Evolutionary conservation across 2,888 invertebrate genomes (phyloP).

Genomic region (Apamea monoglypha): DNA sequence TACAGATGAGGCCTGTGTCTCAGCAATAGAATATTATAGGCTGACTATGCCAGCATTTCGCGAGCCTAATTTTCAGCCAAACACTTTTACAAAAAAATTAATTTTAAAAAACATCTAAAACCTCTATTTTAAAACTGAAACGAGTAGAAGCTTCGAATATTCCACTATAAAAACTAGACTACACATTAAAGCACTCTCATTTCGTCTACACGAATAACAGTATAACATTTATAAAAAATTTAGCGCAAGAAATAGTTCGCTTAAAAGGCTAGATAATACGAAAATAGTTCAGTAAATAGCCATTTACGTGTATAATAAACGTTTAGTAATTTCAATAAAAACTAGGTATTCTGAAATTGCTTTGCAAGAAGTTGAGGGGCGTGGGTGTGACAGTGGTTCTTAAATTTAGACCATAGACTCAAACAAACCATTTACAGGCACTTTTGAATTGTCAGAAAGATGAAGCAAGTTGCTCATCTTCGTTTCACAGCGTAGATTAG

Average conservation of each 20-base stretch:
- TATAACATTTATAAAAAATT: constrained; percentile 6
- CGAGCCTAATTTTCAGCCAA: too few relatives aligned
- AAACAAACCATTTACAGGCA: neutral
- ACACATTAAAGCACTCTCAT: neutral
- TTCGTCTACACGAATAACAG: neutral
- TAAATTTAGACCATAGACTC: neutral
- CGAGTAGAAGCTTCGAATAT: neutral
- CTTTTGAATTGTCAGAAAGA: neutral
- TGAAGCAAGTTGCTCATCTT: neutral
- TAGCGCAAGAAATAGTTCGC: constrained; percentile 12
- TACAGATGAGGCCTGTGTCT: too few relatives aligned
- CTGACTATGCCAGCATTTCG: too few relatives aligned
- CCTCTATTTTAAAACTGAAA: neutral
- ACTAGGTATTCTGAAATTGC: constrained; percentile 17
- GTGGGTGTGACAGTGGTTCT: constrained; percentile 15
- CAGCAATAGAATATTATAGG: too few relatives aligned
- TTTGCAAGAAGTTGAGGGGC: neutral
- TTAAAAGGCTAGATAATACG: constrained; percentile 23
- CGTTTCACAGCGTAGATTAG: too few relatives aligned
- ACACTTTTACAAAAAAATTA: neutral
- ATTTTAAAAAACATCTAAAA: neutral
- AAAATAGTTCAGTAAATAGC: constrained; percentile 21
- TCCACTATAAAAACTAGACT: constrained; percentile 8
- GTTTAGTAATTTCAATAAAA: constrained; percentile 39
- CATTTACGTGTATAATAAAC: constrained; percentile 9